Percentiles rank a stretch among this genome's conserved stretches.
Evolutionary conservation across 2,113 vertebrate genomes (phyloP).

Genomic region (Ifrita kowaldi): DNA sequence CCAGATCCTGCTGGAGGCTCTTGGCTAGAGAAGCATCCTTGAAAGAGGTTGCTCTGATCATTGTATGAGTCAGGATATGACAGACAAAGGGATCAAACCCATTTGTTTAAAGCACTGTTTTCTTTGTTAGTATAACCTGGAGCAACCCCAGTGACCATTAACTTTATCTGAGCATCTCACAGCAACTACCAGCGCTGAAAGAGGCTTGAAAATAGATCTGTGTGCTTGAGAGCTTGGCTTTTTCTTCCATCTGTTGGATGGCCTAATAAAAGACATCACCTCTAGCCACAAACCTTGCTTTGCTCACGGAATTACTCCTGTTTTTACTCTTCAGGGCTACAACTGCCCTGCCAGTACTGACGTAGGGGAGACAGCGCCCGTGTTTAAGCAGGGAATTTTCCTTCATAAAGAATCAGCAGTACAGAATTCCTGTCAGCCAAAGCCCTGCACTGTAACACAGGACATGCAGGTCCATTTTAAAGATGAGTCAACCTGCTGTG

Average conservation of each 20-base stretch:
- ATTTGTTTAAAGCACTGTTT: not conserved
- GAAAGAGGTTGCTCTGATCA: not conserved
- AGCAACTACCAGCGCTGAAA: not conserved
- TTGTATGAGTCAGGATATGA: not conserved
- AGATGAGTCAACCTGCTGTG: not conserved
- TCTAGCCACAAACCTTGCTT: not conserved
- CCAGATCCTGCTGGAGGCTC: not conserved
- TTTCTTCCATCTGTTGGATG: not conserved
- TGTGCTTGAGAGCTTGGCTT: not conserved
- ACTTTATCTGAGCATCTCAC: conserved; percentile 24
- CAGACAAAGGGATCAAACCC: not conserved
- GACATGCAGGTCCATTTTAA: not conserved
- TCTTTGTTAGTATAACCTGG: not conserved
- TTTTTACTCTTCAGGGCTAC: not conserved
- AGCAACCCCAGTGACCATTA: not conserved
- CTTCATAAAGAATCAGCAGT: not conserved
- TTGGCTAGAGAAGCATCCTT: not conserved
- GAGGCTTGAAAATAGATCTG: not conserved
- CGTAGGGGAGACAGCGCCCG: not conserved
- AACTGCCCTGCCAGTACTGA: not conserved
- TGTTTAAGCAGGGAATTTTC: not conserved
- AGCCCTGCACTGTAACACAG: fast-evolving
- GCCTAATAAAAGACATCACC: not conserved
- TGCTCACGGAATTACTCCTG: not conserved
- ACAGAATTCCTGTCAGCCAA: not conserved